Evolutionary conservation across 2,888 invertebrate genomes (phyloP), one percentile per base, ranked within the genome.

Genomic region (Plutella xylostella): DNA sequence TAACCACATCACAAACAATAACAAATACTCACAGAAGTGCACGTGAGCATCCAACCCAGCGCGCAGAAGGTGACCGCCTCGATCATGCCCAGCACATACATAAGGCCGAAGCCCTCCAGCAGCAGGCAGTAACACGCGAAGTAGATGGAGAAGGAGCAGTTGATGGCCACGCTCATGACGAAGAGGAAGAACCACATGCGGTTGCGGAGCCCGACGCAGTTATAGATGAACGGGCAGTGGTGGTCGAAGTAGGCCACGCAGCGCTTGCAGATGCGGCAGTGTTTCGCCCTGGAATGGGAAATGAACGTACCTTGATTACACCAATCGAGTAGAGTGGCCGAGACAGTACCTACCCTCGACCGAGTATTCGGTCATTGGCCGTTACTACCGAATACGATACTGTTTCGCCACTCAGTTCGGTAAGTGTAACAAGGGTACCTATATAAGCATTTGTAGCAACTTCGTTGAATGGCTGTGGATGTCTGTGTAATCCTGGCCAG

Each of bases 191-290:
- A 96, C 95, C 96, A 96, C 86, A 94, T 93, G 61, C 96, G 89
- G 76, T 97, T 97, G 48, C 92, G 88, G 31, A 96, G 85, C 1
- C 97, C 97, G 15, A 97, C 94, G 69, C 97, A 97, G 69, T 97
- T 97, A 75, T 96, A 94, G 57, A 97, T 95, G 67, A 96, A 97
- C 0, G 96, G 96, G 67, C 97, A 97, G 68, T 97, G 96, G 73
- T 97, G 96, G 68, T 97, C 96, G 63, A 96, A 96, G 68, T 95
- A 94, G 1, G 90, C 89, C 2, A 94, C 92, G 63, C 94, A 94
- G 46, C 94, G 88, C 66, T 96, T 95, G 77, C 96, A 97, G 44
- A 95, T 90, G 41, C 95, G 88, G 60, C 97, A 97, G 69, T 97
- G 96, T 68, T 96, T 96, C 5, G 96, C 94, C 53, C 82, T 82